Percentiles rank a stretch among this genome's conserved stretches.
These are phyloP conservation scores for Hucho hucho DNA, from an alignment of 2,113 vertebrate genomes.

Conservation along the genomic window DNA sequence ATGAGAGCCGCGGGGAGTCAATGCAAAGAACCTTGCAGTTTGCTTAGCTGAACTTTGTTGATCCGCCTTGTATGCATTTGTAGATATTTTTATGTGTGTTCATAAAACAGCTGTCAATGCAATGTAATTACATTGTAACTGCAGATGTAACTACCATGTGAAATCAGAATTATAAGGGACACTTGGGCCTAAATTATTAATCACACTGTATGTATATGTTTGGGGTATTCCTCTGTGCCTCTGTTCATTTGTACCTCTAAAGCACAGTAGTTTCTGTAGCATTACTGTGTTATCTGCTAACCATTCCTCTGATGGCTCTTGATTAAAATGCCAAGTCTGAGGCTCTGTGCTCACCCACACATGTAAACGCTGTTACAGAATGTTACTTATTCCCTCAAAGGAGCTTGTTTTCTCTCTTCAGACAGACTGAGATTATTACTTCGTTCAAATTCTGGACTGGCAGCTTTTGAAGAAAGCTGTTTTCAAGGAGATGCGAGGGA, in stretches of 20 bases:
- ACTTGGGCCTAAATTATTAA: too few relatives aligned
- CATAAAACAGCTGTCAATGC: too few relatives aligned
- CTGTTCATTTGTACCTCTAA: neutral
- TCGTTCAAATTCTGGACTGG: slow-evolving; percentile 64
- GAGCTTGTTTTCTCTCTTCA: slow-evolving; percentile 56
- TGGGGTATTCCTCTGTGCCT: slow-evolving; percentile 18
- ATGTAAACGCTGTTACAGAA: slow-evolving; percentile 60
- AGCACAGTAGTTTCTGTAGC: slow-evolving; percentile 44
- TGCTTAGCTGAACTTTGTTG: neutral
- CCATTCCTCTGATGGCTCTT: slow-evolving; percentile 61
- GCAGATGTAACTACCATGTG: too few relatives aligned
- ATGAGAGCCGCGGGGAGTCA: neutral
- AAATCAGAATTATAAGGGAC: too few relatives aligned
- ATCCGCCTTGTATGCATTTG: neutral
- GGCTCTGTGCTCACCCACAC: slow-evolving; percentile 66
- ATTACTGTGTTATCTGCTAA: slow-evolving; percentile 55
- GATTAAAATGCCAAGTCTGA: slow-evolving; percentile 66
- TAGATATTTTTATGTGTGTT: too few relatives aligned
- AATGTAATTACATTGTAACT: too few relatives aligned
- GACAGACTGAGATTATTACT: slow-evolving; percentile 63
- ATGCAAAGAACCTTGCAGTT: neutral
- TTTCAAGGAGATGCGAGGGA: slow-evolving; percentile 52
- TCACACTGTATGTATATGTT: too few relatives aligned
- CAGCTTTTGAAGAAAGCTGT: slow-evolving; percentile 58
- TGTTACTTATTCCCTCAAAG: slow-evolving; percentile 63